A percentile compares a stretch with the other conserved stretches of the same genome.
phyloP scores from a whole-genome alignment of 2,888 invertebrate genomes.

The Asteroscopus sphinx region DNA sequence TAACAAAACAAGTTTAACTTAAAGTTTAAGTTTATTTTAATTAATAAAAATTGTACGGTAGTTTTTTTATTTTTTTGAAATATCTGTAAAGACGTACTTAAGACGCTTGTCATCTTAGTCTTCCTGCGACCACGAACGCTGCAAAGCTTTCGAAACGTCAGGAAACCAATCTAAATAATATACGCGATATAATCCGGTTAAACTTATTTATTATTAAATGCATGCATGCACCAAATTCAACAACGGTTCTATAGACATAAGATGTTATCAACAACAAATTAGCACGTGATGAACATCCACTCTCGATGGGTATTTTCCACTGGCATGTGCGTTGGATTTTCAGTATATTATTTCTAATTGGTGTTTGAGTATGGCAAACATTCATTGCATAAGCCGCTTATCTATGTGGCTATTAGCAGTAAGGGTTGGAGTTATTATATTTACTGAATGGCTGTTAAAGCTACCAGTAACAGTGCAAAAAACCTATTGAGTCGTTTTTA shows the following conservation, averaged over 20 bases:
- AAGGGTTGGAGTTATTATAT: background rate
- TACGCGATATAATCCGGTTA: too few species aligned
- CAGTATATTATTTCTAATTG: background rate
- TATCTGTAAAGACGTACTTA: too few species aligned
- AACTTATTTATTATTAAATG: too few species aligned
- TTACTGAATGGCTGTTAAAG: background rate
- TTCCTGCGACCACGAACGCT: too few species aligned
- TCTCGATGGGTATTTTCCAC: background rate
- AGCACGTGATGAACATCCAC: background rate
- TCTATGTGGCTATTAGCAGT: background rate
- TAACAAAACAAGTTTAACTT: too few species aligned
- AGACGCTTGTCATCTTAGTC: too few species aligned
- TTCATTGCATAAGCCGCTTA: background rate
- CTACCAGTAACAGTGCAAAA: background rate
- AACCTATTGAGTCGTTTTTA: too few species aligned
- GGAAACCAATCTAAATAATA: too few species aligned
- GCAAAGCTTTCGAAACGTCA: too few species aligned
- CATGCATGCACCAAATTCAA: background rate
- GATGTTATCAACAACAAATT: background rate
- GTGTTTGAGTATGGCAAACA: background rate
- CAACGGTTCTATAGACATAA: background rate
- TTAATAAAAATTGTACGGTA: too few species aligned
- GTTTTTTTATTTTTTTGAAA: too few species aligned
- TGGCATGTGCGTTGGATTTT: background rate
- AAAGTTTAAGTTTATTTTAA: too few species aligned